Conservation (phyloP, 2,888 invertebrate genomes). For the Pristionchus arcanus region DNA sequence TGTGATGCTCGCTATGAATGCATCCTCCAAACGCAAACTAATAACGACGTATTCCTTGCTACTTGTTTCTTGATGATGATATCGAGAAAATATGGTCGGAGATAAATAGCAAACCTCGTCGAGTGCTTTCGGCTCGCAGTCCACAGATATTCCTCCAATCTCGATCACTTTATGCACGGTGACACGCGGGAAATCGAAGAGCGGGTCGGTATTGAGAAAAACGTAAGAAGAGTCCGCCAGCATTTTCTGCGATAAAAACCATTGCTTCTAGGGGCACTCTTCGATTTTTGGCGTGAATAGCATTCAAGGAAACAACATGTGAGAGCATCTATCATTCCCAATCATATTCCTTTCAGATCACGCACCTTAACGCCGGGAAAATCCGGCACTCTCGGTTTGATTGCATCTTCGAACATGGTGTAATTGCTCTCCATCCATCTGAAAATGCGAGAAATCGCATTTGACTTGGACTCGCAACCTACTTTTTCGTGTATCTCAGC, state of each 20-base stretch:
- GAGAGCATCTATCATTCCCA: too few species aligned
- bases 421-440: not conserved
- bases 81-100: too few species aligned
- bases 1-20: too few species aligned
- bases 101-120: not conserved
- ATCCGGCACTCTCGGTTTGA: not conserved
- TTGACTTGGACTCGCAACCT: too few species aligned
- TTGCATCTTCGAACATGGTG: not conserved
- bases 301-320: not conserved
- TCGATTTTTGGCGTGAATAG: too few species aligned
- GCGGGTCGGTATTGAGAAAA: conserved; percentile 52
- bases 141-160: conserved; percentile 35
- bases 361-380: not conserved
- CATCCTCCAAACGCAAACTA: too few species aligned
- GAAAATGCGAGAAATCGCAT: not conserved
- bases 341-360: too few species aligned
- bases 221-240: conserved; percentile 7
- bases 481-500: not conserved
- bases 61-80: too few species aligned
- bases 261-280: too few species aligned
- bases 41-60: too few species aligned
- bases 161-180: conserved; percentile 47
- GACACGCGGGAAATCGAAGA: conserved; percentile 48
- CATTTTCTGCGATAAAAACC: not conserved
- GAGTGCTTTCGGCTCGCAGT: not conserved